Evolutionary conservation across 2,113 vertebrate genomes (phyloP), one percentile per base, ranked within the genome.

Genomic region (Melospiza georgiana): DNA sequence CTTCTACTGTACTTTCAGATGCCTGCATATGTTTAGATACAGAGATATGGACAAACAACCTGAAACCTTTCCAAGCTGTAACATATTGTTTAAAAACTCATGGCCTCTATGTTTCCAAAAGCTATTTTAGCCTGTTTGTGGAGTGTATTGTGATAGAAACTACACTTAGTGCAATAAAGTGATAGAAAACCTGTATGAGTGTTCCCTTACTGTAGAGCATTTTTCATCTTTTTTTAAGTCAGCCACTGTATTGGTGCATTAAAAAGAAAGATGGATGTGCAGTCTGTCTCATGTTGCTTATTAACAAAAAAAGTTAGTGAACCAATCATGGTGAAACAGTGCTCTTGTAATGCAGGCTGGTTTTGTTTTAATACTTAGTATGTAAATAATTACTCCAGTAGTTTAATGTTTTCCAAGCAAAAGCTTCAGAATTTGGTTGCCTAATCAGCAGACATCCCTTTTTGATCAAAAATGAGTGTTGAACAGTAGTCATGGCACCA

Each of bases 371-470:
- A 93, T 82, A 54, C 39, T 73, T 80, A 69, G 6, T 52, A 20
- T 35, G 90, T 95, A 95, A 96, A 96, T 96, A 94, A 97, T 97
- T 95, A 84, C 82, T 89, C 71, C n/a, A 83, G 69, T 74, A 78
- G 90, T 73, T 96, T 85, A 95, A 95, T 93, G 27, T 88, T 88
- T 95, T 74, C 91, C 28, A 91, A 84, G 44, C 28, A 83, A 72
- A 94, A 90, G 41, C 39, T 91, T 75, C 86, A 68, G 88, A 90
- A 83, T 51, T 15, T 10, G 27, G 25, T 62, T 84, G 35, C 55
- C 66, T 58, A 91, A 83, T 77, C 52, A 89, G 44, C 65, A 84
- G 48, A n/a, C 7, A 48, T 44, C 46, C 8, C 11, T 63, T 77
- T 67, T 52, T 30, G 9, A 48, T 59, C 18, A 79, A 76, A 84